Evolutionary conservation across 2,797 vertebrate species (phyloP), one percentile per base, ranked within the genome.

Genomic region (Danio jaintianensis): DNA sequence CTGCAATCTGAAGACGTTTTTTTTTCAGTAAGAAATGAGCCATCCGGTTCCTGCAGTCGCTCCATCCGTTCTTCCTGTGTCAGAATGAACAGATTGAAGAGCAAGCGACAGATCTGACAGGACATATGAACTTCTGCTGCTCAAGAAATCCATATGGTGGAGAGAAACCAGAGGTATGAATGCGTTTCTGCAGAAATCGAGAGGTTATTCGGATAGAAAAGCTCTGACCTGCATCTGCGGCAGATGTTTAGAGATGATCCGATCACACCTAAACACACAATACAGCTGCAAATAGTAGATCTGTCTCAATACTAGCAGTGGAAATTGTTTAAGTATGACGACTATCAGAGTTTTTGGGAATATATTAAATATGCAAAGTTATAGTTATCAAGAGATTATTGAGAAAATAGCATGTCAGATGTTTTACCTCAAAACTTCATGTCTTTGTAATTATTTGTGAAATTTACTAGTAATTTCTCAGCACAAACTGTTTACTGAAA

Each of bases 11-110:
- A 4, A 43, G 52, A 56, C 7, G 50, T 68, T 42, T 68, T 68
- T 29, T 52, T 13, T 52, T 1, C 18, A 43, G 77, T 12, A 20
- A 70, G 64, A 70, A 59, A 72, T 20, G 50, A 79, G 36, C 52
- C 76, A 53, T 62, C 42, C 63, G 20, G 18, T 58, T 71, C 78
- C 61, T 16, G 43, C 64, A 16, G 16, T 10, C 36, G 3, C 70
- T 43, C 18, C 45, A 55, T 43, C 38, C 53, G 55, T 55, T 63
- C 63, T n/a, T 52, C 78, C 61, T 58, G 47, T 78, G 52, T 75
- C 62, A 76, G 78, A 73, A 63, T 42, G 72, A 79, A 83, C 84
- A 85, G 84, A 82, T 69, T 85, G 75, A 79, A 50, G 36, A 79
- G 47, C 8, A 70, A 66, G 66, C 59, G 82, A 81, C 61, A 47